Base-by-base conservation (phyloP, 1,140 invertebrate species). In the Calephelis nemesis region DNA sequence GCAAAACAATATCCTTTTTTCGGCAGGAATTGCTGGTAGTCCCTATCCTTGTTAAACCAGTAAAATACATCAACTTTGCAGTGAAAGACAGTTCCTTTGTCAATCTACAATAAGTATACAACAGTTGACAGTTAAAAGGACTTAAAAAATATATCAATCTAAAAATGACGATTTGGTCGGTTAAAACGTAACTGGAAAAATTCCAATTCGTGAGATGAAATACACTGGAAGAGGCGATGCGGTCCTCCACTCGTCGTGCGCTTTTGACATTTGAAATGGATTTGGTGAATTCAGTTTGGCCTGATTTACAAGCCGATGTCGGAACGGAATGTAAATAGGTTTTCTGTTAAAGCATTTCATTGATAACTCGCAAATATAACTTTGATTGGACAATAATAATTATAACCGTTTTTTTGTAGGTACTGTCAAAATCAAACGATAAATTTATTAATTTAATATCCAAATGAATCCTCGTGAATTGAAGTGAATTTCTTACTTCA, bases 261-360 rank as follows among this genome's bases (percentile, higher is more conserved):
- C 73, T 68, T 74, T 65, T 72, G 73, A 74, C 67, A 67, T 52
- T 64, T 67, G 15, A 54, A 74, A 52, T 50, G 64, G 73, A 72
- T 74, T 74, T 69, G 60, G 65, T 67, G 60, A 65, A 74, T 69
- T 70, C 67, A 47, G 65, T 74, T 69, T 58, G 19, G 19, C 15
- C 54, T 39, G 54, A 39, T 58, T 58, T 58, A 45, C 4, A 39
- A 58, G 19, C 54, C 54, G 54, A 30, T 12, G 54, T 58, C 12
- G 11, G 5, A 11, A 30, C 54, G 11, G 54, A 39, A 58, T 58
- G 6, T 58, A 39, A 58, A 58, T 58, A 58, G 54, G 54, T 5
- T 58, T 12, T 39, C 10, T 30, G 19, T 30, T 54, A 30, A 11
- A 30, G 13, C 4, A 30, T 30, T 30, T 1, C 6, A 11, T 10